Evolutionary conservation across 2,797 vertebrate species (phyloP).

Genomic region (Ambastaia sidthimunki): DNA sequence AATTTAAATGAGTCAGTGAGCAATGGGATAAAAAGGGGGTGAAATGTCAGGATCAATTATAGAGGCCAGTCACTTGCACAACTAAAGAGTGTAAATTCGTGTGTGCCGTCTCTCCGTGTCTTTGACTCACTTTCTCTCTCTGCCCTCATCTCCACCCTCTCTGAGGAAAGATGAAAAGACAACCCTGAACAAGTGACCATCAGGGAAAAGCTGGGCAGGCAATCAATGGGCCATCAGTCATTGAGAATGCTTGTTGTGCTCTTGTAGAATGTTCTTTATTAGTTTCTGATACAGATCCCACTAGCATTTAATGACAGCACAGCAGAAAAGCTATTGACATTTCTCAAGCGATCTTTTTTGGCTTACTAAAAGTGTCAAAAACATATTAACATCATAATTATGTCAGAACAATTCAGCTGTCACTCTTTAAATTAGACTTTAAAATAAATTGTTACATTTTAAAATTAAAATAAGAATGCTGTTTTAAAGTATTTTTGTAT

Average conservation of each 20-base stretch:
- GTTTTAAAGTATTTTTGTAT: neutral
- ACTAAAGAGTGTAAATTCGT: conserved; percentile 74
- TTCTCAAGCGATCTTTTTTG: conserved; percentile 8
- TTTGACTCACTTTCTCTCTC: conserved; percentile 11
- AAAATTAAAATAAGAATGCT: neutral
- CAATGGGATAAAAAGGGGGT: conserved; percentile 61
- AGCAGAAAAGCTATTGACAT: conserved; percentile 26
- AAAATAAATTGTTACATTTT: too few species aligned
- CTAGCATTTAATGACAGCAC: conserved; percentile 26
- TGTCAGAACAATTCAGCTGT: neutral
- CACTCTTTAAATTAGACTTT: neutral
- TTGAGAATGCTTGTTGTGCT: conserved; percentile 85
- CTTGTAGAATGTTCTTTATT: conserved; percentile 80
- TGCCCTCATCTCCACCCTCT: conserved; percentile 14
- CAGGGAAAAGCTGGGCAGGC: conserved; percentile 74
- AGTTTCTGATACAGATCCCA: conserved; percentile 68
- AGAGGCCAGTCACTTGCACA: conserved; percentile 76
- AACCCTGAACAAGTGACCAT: conserved; percentile 74
- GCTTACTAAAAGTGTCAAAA: conserved; percentile 18
- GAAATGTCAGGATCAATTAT: conserved; percentile 67
- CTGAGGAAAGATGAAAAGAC: conserved; percentile 78
- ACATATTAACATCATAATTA: neutral
- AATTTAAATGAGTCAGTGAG: conserved; percentile 74
- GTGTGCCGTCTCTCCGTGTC: too few species aligned
- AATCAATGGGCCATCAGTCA: conserved; percentile 87